Evolutionary conservation across 2,797 vertebrate genomes (phyloP).

Genomic region (Coracias cyanogaster): DNA sequence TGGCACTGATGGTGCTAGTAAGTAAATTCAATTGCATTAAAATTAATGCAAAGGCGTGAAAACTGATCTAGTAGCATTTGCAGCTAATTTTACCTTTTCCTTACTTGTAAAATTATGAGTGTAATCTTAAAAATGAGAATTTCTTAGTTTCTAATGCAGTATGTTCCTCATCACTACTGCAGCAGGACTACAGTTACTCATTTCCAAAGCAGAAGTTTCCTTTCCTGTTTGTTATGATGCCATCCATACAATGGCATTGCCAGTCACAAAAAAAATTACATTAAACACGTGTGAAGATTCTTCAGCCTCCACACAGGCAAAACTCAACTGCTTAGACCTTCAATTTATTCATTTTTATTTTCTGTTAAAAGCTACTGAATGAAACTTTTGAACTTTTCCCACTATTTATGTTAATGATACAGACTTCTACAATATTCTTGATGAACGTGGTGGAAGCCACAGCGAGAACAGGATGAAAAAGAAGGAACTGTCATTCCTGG

Average conservation of each 20-base stretch:
- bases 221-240: background rate
- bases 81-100: background rate
- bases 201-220: background rate
- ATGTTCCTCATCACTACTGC: background rate
- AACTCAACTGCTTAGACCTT: background rate
- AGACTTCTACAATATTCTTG: background rate
- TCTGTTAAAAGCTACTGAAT: background rate
- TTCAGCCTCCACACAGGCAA: background rate
- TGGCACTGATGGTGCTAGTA: background rate
- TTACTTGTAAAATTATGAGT: background rate
- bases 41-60: background rate
- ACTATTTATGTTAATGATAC: background rate
- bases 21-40: background rate
- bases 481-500: background rate
- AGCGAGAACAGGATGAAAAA: background rate
- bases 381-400: background rate
- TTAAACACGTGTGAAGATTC: background rate
- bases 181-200: background rate
- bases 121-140: background rate
- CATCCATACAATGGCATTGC: background rate
- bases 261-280: background rate
- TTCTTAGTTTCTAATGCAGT: background rate
- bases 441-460: background rate
- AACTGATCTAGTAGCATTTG: background rate
- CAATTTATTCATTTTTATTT: background rate